Evolutionary conservation across 2,113 vertebrate species (phyloP), one percentile per base, ranked within the genome.

Genomic region (Mohoua ochrocephala): DNA sequence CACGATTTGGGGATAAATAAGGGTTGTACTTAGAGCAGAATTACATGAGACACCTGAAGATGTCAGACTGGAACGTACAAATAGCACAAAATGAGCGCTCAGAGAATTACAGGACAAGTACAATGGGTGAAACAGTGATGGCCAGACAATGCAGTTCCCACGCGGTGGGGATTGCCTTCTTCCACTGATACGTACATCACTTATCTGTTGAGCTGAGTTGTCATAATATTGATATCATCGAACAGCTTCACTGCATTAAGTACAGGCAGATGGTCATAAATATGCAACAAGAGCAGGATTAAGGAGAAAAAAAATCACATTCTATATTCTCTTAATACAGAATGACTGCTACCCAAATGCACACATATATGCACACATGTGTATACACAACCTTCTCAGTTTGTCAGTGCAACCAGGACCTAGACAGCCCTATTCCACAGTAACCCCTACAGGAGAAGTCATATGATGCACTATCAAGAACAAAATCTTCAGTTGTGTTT

Each of bases 301-400:
- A 89, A 81, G 39, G 33, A 90, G 45, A 26, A 89, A 64, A 88
- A 64, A 75, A 74, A 30, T 3, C n/a, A 30, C 15, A 33, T 23
- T 8, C 37, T n/a, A n/a, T n/a, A 63, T 79, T 84, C 39, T 42
- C 49, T 91, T 53, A 79, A 67, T 44, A 74, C 7, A 81, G 37
- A 87, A 74, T 21, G 49, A 68, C 28, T 70, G n/a, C 21, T 81
- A 13, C 23, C 14, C 28, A 61, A 27, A 37, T 12, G 37, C 27
- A 24, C 0, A 2, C 9, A 27, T 6, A 15, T 3, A 26, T 8
- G 18, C 11, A 13, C 52, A 39, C 1, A 3, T 0, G 0, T 19
- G 11, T 17, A 54, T 28, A 49, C 27, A 42, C 22, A 35, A 47
- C 22, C 21, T 44, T 65, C 45, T 31, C 8, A 45, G 8, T 49